These are phyloP conservation scores for Astur gentilis DNA, from an alignment of 2,113 vertebrate species.

Conservation along the genomic window DNA sequence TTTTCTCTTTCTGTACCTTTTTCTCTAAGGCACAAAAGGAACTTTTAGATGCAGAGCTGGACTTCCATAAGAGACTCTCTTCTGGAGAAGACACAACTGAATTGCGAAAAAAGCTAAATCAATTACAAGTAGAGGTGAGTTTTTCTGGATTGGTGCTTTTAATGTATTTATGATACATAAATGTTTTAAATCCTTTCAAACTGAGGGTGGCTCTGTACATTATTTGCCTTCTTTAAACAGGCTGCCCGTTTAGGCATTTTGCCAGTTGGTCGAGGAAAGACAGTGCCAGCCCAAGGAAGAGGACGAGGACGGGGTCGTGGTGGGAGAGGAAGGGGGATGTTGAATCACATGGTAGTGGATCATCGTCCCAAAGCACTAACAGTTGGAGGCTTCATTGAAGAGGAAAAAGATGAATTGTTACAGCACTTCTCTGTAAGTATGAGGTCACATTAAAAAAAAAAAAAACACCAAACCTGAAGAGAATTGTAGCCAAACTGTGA, in stretches of 20 bases:
- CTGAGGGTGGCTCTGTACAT: neutral
- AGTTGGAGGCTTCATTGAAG: slow-evolving; percentile 86
- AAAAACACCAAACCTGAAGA: neutral
- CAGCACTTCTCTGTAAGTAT: slow-evolving; percentile 93
- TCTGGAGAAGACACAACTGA: slow-evolving; percentile 98
- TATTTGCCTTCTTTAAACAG: slow-evolving; percentile 52
- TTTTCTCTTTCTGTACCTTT: neutral
- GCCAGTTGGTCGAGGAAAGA: slow-evolving; percentile 83
- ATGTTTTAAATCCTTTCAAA: neutral
- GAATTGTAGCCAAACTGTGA: neutral
- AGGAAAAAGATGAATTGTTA: slow-evolving; percentile 94
- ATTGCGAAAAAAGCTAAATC: slow-evolving; percentile 89
- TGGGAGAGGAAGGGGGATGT: slow-evolving; percentile 74
- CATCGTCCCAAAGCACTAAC: slow-evolving; percentile 90
- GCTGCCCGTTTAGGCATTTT: slow-evolving; percentile 91
- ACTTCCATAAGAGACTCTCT: slow-evolving; percentile 92
- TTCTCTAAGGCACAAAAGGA: slow-evolving; percentile 90
- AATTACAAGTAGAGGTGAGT: slow-evolving; percentile 91
- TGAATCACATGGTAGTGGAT: slow-evolving; percentile 96
- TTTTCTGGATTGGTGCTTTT: neutral
- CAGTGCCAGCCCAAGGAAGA: slow-evolving; percentile 56
- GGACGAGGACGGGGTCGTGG: slow-evolving; percentile 87
- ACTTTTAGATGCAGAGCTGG: slow-evolving; percentile 91
- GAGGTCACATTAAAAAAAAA: neutral
- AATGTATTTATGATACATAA: fast-evolving